Conservation (phyloP, 2,797 vertebrate genomes). For the Chrysolophus pictus region DNA sequence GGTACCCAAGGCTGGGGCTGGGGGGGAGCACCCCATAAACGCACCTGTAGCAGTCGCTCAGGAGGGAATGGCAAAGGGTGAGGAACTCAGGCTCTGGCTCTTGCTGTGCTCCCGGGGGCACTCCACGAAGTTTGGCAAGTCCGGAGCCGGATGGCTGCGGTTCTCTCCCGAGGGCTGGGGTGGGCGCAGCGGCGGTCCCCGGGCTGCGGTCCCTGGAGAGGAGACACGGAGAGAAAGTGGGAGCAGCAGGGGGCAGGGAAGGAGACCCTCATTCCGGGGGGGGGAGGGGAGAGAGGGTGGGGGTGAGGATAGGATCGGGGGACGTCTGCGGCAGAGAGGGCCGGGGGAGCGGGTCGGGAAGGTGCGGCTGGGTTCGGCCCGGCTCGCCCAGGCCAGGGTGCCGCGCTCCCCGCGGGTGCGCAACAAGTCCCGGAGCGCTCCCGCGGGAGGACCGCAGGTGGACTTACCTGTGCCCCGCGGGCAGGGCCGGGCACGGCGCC, state of each 20-base stretch:
- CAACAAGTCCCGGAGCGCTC: too few relatives aligned
- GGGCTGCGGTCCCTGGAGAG: neutral
- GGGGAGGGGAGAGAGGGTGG: too few relatives aligned
- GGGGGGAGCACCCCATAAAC: neutral
- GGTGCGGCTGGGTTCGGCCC: too few relatives aligned
- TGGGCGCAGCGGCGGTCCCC: neutral
- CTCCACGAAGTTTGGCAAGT: conserved; percentile 4
- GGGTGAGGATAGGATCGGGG: too few relatives aligned
- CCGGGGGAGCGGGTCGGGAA: too few relatives aligned
- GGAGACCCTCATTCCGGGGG: too few relatives aligned
- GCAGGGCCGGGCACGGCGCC: neutral
- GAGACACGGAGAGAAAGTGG: neutral
- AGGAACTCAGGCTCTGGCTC: neutral
- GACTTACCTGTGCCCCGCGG: neutral
- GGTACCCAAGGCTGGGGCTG: conserved; percentile 6
- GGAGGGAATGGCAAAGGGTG: neutral
- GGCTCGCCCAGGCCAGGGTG: too few relatives aligned
- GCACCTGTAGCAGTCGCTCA: neutral
- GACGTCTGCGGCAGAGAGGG: too few relatives aligned
- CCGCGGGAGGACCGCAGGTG: conserved; percentile 35
- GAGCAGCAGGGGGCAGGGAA: too few relatives aligned
- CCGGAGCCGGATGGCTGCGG: neutral
- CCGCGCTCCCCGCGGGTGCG: too few relatives aligned
- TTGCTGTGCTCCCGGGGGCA: neutral
- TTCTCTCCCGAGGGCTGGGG: neutral